A percentile compares a stretch with the other conserved stretches of the same genome.
Conservation (phyloP, 2,888 invertebrate species). For the Hirtodrosophila cameraria region DNA sequence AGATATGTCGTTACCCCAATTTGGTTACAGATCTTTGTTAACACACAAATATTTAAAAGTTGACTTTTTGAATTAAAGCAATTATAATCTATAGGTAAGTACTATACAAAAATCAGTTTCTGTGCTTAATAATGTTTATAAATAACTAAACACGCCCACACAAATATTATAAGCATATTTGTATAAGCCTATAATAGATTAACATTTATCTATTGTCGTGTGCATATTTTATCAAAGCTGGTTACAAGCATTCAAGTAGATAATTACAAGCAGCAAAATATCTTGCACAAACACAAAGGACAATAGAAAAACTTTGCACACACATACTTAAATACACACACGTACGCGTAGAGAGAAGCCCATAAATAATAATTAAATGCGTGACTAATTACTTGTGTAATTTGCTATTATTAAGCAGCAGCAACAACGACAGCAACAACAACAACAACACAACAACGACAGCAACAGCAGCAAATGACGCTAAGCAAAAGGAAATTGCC, state of each 20-base stretch:
- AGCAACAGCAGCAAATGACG: constrained; percentile 31
- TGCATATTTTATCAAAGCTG: constrained; percentile 48
- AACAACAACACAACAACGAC: no score
- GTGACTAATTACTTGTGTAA: constrained; percentile 81
- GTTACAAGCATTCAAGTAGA: constrained; percentile 61
- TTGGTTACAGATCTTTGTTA: no score
- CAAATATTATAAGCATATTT: neutral
- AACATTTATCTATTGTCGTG: constrained; percentile 47
- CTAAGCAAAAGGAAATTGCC: constrained; percentile 46
- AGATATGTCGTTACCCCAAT: no score
- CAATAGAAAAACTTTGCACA: constrained; percentile 36
- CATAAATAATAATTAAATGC: constrained; percentile 80
- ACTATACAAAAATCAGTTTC: neutral
- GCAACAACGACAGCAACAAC: constrained; percentile 4
- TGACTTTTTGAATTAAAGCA: no score
- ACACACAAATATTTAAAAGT: neutral
- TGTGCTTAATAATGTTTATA: neutral
- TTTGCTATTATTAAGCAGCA: constrained; percentile 73
- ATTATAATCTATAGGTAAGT: no score
- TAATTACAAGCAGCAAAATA: constrained; percentile 61
- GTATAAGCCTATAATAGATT: constrained; percentile 40
- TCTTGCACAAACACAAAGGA: constrained; percentile 14
- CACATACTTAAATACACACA: constrained; percentile 18
- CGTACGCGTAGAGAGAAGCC: constrained; percentile 18
- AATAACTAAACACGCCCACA: constrained; percentile 16